Conservation (phyloP, 2,888 invertebrate species). For the Clivina fossor region DNA sequence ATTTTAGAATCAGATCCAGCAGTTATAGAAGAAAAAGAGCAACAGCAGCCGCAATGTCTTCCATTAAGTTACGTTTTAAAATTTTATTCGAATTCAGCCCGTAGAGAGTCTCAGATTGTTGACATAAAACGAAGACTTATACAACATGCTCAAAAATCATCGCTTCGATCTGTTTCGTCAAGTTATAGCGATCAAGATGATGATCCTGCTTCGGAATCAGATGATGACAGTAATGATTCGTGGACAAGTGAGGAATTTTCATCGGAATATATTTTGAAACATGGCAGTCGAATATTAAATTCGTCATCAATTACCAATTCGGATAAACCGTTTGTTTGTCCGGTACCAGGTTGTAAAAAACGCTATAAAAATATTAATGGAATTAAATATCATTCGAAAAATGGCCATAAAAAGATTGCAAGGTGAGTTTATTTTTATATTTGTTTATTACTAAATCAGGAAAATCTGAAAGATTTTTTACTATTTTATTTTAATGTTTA, state of each 20-base stretch:
- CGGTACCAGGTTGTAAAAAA: conserved; percentile 84
- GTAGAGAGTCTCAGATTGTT: conserved; percentile 56
- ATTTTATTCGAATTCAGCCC: conserved; percentile 71
- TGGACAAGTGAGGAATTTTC: conserved; percentile 80
- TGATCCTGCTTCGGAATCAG: conserved; percentile 67
- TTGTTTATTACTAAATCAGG: too few relatives aligned
- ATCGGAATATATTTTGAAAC: conserved; percentile 75
- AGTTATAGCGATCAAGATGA: conserved; percentile 66
- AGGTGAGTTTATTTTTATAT: too few relatives aligned
- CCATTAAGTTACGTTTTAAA: conserved; percentile 78
- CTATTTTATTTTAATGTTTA: too few relatives aligned
- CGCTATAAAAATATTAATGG: conserved; percentile 87
- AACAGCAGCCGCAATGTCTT: conserved; percentile 73
- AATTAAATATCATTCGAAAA: conserved; percentile 85
- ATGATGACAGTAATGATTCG: conserved; percentile 80
- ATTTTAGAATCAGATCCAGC: conserved; percentile 71
- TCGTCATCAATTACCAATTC: conserved; percentile 37
- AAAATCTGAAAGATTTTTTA: too few relatives aligned
- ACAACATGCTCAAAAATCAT: conserved; percentile 27
- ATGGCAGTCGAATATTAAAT: conserved; percentile 60
- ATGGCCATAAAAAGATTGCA: conserved; percentile 82
- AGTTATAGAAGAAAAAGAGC: conserved; percentile 75
- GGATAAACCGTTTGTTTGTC: conserved; percentile 82
- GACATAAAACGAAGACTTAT: conserved; percentile 28
- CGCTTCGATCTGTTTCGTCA: conserved; percentile 7